Percentiles rank a stretch among this genome's conserved stretches.
phyloP scores from a whole-genome alignment of 2,113 vertebrate species.

The Pterophyllum scalare region DNA sequence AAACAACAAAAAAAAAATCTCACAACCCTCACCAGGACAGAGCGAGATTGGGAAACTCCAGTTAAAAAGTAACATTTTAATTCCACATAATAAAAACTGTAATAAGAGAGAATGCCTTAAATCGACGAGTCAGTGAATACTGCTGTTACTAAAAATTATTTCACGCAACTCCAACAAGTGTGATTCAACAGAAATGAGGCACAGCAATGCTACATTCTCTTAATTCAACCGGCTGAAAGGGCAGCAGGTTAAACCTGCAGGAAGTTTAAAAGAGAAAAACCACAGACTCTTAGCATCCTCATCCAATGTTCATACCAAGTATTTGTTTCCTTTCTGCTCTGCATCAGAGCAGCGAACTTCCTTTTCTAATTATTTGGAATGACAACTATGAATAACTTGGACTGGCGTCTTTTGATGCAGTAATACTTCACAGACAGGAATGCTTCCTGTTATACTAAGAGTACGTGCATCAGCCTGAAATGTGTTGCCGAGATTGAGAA shows the following conservation, averaged over 20 bases:
- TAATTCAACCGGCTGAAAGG: neutral
- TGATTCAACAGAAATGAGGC: neutral
- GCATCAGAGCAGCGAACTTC: neutral
- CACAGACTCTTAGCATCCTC: neutral
- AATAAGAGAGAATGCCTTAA: neutral
- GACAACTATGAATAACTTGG: neutral
- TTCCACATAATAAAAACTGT: neutral
- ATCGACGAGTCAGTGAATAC: neutral
- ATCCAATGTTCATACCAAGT: neutral
- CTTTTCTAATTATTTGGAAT: neutral
- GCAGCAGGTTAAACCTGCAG: neutral
- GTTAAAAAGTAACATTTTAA: neutral
- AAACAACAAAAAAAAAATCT: neutral
- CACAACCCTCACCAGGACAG: neutral
- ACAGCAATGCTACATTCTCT: neutral
- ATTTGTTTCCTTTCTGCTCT: conserved; percentile 1
- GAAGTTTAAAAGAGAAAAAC: neutral
- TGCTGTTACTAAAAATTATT: neutral
- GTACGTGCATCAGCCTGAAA: neutral
- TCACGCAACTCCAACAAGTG: neutral
- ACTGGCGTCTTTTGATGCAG: neutral
- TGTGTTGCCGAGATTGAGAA: neutral
- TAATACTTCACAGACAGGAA: neutral
- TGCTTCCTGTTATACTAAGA: neutral
- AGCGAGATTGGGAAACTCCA: neutral